Evolutionary conservation across 2,113 vertebrate species (phyloP).

Genomic region (Phainopepla nitens): DNA sequence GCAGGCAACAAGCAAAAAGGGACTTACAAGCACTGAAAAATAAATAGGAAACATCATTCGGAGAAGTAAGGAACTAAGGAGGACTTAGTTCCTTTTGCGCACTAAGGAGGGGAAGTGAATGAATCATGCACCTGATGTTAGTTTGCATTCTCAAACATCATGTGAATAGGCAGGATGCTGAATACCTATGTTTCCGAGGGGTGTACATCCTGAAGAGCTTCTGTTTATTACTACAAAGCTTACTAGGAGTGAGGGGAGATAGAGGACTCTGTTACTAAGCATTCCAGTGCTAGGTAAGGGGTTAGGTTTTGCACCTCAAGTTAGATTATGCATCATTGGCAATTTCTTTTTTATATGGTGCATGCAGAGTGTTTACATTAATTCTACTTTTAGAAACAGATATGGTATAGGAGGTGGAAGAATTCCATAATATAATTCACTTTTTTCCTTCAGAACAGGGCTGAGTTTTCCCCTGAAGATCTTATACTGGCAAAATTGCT

Average conservation of each 20-base stretch:
- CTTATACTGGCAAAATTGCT: background rate
- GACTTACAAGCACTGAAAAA: slow-evolving; percentile 64
- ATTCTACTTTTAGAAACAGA: slow-evolving; percentile 10
- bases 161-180: slow-evolving; percentile 83
- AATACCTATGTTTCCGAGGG: slow-evolving; percentile 90
- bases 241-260: slow-evolving; percentile 89
- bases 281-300: slow-evolving; percentile 60
- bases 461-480: background rate
- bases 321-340: background rate
- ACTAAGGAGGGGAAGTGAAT: slow-evolving; percentile 50
- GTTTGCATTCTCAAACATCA: slow-evolving; percentile 87
- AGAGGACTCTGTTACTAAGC: slow-evolving; percentile 80
- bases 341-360: background rate
- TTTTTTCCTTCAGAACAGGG: background rate
- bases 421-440: background rate
- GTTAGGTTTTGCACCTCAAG: slow-evolving; percentile 53
- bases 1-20: slow-evolving; percentile 77
- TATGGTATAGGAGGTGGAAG: background rate
- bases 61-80: slow-evolving; percentile 43
- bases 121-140: slow-evolving; percentile 87
- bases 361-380: slow-evolving; percentile 16
- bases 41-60: slow-evolving; percentile 45
- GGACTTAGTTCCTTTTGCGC: background rate
- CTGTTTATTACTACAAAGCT: slow-evolving; percentile 89
- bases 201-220: slow-evolving; percentile 89